These are phyloP conservation scores for Bubo blakistoni DNA, from an alignment of 2,113 vertebrate species.

Conservation along the genomic window DNA sequence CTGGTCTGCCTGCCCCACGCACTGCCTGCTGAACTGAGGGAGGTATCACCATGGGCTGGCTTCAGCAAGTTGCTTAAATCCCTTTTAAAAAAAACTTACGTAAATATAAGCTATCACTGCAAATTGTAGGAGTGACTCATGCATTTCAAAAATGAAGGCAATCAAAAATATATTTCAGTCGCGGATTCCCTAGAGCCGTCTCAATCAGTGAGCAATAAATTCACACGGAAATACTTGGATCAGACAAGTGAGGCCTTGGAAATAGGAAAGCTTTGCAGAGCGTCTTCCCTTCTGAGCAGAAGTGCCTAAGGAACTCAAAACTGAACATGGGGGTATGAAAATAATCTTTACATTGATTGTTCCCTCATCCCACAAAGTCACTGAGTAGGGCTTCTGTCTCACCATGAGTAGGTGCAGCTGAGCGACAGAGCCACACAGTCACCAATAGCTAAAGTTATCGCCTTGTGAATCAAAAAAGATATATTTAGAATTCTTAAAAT, in stretches of 20 bases:
- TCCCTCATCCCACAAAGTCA: neutral
- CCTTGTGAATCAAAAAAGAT: neutral
- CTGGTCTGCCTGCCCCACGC: neutral
- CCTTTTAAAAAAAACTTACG: neutral
- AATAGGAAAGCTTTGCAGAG: neutral
- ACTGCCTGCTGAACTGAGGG: no score
- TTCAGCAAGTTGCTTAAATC: neutral
- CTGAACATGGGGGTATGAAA: neutral
- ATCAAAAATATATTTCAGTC: neutral
- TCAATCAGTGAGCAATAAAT: neutral
- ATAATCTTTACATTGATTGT: rapidly evolving
- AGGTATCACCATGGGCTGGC: neutral
- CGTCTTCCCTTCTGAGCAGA: neutral
- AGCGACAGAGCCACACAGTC: neutral
- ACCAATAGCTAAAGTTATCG: neutral
- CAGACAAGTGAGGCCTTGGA: neutral
- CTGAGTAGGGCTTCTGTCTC: neutral
- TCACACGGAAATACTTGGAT: neutral
- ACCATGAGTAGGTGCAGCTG: rapidly evolving
- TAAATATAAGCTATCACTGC: neutral
- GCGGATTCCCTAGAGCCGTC: neutral
- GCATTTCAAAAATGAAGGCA: neutral
- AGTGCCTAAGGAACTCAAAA: neutral
- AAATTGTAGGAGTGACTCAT: neutral
- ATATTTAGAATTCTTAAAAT: neutral